Base-by-base conservation (phyloP, 2,888 invertebrate species). In the Tachina fera region DNA sequence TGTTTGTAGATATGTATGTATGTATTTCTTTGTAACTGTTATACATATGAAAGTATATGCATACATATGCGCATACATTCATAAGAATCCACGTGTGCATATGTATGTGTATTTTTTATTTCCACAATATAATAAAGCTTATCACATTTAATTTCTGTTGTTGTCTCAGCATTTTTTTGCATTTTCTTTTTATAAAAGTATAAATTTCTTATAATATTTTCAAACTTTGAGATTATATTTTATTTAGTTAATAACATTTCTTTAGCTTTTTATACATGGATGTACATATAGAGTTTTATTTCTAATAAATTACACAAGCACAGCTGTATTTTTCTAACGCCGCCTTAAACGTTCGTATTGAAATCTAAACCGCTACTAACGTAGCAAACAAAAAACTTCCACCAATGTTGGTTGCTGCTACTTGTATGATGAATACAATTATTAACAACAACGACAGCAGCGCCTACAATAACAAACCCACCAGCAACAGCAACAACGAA, bases 341-440 rank as follows among this genome's bases (percentile, higher is more conserved):
- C 72, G 79, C 47, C 71, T 68, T 41, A 74, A 74, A 61, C 61
- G 61, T 41, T 71, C 71, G 75, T 60, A 79, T 61, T 83, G 86
- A 86, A 86, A 83, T 83, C 86, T 75, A 86, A 83, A 75, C 85
- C 85, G 85, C 85, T 86, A 86, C 86, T 86, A 86, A 78, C 82
- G 74, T 74, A 77, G 49, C 41, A 70, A 72, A 70, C 45, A 70
- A 31, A 31, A 31, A 70, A 76, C 49, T 75, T 67, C 70, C 63
- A 80, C 76, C 84, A 85, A 81, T 41, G 60, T 81, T 82, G 80
- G 84, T 82, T 82, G 67, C 45, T 75, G 76, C 22, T 77, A 71
- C 65, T 81, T 72, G 71, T 60, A 11, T 51, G 65, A 51, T 76
- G 79, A 75, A 63, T 77, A 63, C 49, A 60, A 68, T 70, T 79